Evolutionary conservation across 2,113 vertebrate genomes (phyloP).

Genomic region (Anoplopoma fimbria): DNA sequence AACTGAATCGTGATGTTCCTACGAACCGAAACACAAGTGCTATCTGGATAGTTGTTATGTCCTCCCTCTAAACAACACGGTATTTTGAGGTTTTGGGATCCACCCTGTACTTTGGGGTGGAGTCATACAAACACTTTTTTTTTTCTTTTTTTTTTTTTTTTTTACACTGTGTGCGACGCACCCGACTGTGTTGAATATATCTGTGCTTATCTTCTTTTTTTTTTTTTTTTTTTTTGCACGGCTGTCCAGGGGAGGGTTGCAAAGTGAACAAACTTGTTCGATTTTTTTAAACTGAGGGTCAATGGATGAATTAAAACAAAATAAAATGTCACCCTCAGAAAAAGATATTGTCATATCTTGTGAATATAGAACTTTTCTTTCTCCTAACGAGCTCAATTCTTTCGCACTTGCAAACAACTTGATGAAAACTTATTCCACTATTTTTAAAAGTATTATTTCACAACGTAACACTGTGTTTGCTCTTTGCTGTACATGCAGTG

Average conservation of each 20-base stretch:
- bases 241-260: not conserved
- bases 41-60: slow-evolving; percentile 65
- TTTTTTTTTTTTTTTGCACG: slow-evolving; percentile 41
- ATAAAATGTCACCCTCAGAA: not conserved
- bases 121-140: slow-evolving; percentile 68
- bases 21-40: slow-evolving; percentile 51
- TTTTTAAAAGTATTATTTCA: not conserved
- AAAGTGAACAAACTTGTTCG: not conserved
- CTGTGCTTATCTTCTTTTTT: slow-evolving; percentile 34
- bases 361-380: too few relatives aligned
- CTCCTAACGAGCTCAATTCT: too few relatives aligned
- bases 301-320: not conserved
- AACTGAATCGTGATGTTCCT: slow-evolving; percentile 26
- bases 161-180: slow-evolving; percentile 42
- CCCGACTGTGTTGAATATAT: slow-evolving; percentile 48
- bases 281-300: not conserved
- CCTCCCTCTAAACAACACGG: slow-evolving; percentile 70
- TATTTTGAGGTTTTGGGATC: slow-evolving; percentile 82
- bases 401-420: too few relatives aligned
- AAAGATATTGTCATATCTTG: too few relatives aligned
- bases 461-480: not conserved
- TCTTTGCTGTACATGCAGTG: not conserved
- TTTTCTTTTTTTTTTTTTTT: slow-evolving; percentile 3
- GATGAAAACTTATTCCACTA: too few relatives aligned
- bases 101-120: slow-evolving; percentile 83